A percentile compares a stretch with the other conserved stretches of the same genome.
Conservation (phyloP, 2,113 vertebrate species). For the Trogon surrucura region DNA sequence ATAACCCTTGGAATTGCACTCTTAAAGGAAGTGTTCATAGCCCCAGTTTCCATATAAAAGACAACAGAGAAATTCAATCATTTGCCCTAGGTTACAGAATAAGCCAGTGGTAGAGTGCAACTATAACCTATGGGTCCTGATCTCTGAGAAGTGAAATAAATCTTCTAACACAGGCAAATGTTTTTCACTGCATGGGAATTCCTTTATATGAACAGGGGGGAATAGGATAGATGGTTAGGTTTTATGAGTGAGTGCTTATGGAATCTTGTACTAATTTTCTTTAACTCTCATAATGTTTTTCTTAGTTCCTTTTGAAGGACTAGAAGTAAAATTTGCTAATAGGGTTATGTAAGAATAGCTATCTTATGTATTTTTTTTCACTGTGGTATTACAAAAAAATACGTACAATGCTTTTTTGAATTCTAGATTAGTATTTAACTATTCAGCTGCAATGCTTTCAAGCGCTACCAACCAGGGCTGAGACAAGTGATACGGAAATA, state of each 20-base stretch:
- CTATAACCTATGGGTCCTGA: neutral
- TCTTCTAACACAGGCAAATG: neutral
- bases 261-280: conserved; percentile 6
- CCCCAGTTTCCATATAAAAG: neutral
- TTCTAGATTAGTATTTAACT: conserved; percentile 22
- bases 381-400: neutral
- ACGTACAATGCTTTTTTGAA: neutral
- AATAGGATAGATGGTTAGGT: neutral
- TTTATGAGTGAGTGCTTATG: neutral
- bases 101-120: neutral
- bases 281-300: neutral
- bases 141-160: neutral
- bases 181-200: neutral
- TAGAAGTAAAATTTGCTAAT: neutral
- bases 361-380: neutral
- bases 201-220: neutral
- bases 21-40: neutral
- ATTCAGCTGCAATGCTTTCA: conserved; percentile 9
- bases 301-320: neutral
- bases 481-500: conserved; percentile 19
- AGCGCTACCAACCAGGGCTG: neutral
- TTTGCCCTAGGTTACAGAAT: neutral
- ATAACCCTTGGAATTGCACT: neutral
- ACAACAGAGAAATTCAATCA: neutral
- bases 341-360: neutral